phyloP scores from a whole-genome alignment of 92 coral and sea anemone species.

The Galaxea fascicularis region DNA sequence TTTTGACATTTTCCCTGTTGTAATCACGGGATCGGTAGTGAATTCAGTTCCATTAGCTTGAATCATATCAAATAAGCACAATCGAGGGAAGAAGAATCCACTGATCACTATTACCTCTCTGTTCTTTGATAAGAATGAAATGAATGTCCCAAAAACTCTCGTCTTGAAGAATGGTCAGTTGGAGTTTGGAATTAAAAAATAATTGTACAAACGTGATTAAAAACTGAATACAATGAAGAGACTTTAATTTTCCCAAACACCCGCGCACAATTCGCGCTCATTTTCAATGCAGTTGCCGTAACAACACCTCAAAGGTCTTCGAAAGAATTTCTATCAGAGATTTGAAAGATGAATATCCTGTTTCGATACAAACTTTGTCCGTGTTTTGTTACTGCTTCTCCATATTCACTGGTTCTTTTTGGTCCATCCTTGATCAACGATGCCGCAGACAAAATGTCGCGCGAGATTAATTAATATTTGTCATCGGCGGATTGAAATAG shows the following conservation, averaged over 20 bases:
- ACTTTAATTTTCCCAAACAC: constrained; percentile 17
- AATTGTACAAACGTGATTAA: background rate
- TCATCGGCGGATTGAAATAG: background rate
- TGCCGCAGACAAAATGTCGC: background rate
- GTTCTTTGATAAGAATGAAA: no score
- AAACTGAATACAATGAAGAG: constrained; percentile 10
- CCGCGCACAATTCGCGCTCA: constrained; percentile 43
- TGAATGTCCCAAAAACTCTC: no score
- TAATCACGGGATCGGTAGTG: no score
- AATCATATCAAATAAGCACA: no score
- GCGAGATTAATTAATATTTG: background rate
- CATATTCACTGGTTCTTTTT: background rate
- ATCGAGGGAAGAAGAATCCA: no score
- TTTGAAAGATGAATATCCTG: background rate
- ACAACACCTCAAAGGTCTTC: constrained; percentile 66
- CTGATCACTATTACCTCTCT: no score
- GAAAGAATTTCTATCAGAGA: constrained; percentile 66
- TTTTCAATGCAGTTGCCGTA: constrained; percentile 72
- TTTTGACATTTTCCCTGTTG: no score
- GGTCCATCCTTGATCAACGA: background rate
- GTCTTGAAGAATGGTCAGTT: no score
- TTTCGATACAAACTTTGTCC: constrained; percentile 1
- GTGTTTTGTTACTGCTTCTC: constrained; percentile 8
- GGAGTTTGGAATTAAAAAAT: background rate
- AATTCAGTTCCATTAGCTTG: no score